These are phyloP conservation scores for Epinotia demarniana DNA, from an alignment of 2,888 invertebrate genomes.

Conservation along the genomic window DNA sequence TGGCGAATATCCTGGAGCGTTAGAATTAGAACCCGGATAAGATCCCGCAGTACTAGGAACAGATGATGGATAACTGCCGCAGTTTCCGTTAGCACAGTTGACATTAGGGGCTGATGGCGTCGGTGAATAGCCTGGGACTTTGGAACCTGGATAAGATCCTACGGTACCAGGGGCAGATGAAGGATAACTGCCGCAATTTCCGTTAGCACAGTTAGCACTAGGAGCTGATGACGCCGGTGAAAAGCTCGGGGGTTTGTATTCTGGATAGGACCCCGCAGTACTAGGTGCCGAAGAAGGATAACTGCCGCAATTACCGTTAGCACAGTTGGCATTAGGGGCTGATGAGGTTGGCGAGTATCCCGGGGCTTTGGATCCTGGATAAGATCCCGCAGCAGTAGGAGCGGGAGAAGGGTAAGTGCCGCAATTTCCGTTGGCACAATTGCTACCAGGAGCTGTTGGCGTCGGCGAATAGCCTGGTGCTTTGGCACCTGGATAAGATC, in stretches of 20 bases:
- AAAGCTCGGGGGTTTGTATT: slow-evolving; percentile 7
- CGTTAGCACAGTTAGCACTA: slow-evolving; percentile 38
- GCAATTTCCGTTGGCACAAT: slow-evolving; percentile 29
- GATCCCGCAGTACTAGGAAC: slow-evolving; percentile 2
- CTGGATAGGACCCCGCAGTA: slow-evolving; percentile 4
- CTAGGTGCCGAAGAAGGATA: slow-evolving; percentile 7
- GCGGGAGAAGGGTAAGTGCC: slow-evolving; percentile 15
- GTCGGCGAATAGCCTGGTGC: slow-evolving; percentile 45
- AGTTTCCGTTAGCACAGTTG: slow-evolving; percentile 28
- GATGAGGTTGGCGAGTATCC: slow-evolving; percentile 50
- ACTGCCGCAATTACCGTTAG: slow-evolving; percentile 39
- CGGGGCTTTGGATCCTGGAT: slow-evolving; percentile 41
- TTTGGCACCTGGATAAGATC: slow-evolving; percentile 26
- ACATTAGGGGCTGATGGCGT: slow-evolving; percentile 36
- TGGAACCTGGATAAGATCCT: no score
- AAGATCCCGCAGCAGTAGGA: slow-evolving; percentile 12
- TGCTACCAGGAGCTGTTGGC: slow-evolving; percentile 20
- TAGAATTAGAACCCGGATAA: slow-evolving; percentile 7
- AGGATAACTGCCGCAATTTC: slow-evolving; percentile 22
- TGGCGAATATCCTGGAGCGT: slow-evolving; percentile 54
- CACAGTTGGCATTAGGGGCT: slow-evolving; percentile 30
- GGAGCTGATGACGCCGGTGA: slow-evolving; percentile 31
- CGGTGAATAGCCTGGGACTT: background rate
- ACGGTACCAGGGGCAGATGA: no score
- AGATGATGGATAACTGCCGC: slow-evolving; percentile 26